Percentiles rank a stretch among this genome's conserved stretches.
Conservation (phyloP, 2,888 invertebrate genomes). For the Isotomurus palustris region DNA sequence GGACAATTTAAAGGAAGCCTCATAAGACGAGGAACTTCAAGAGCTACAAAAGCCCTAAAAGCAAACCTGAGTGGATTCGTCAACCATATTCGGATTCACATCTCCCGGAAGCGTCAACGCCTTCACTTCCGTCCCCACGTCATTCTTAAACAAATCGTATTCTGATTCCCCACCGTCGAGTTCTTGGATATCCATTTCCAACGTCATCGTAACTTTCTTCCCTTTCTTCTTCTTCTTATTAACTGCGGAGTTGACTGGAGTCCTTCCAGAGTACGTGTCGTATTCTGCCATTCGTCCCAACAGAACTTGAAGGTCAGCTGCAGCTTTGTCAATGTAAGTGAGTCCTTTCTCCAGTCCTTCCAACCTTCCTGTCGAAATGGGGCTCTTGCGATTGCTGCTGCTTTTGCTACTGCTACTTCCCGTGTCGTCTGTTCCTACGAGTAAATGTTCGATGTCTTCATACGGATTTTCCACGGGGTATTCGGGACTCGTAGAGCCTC, state of each 20-base stretch:
- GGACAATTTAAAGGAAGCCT: background rate
- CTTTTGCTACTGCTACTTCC: background rate
- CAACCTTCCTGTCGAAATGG: background rate
- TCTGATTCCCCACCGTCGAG: background rate
- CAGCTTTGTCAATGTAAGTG: background rate
- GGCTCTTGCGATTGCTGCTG: background rate
- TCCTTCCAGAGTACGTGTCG: background rate
- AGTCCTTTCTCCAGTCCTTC: background rate
- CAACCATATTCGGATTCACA: background rate
- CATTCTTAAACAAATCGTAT: background rate
- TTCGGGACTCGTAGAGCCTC: background rate
- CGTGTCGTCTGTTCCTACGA: background rate
- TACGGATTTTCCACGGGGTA: background rate
- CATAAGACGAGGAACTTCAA: background rate
- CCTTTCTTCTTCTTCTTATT: too few relatives aligned
- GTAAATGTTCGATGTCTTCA: background rate
- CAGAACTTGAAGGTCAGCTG: background rate
- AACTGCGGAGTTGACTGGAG: background rate
- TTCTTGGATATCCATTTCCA: background rate
- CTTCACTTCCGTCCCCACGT: slow-evolving; percentile 1
- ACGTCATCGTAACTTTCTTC: too few relatives aligned
- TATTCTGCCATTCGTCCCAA: background rate
- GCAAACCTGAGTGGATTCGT: background rate
- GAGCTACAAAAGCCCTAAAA: background rate
- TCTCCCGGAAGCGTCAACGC: background rate